A percentile compares a stretch with the other conserved stretches of the same genome.
These are phyloP conservation scores for Labeo catla DNA, from an alignment of 2,113 vertebrate genomes.

Conservation along the genomic window DNA sequence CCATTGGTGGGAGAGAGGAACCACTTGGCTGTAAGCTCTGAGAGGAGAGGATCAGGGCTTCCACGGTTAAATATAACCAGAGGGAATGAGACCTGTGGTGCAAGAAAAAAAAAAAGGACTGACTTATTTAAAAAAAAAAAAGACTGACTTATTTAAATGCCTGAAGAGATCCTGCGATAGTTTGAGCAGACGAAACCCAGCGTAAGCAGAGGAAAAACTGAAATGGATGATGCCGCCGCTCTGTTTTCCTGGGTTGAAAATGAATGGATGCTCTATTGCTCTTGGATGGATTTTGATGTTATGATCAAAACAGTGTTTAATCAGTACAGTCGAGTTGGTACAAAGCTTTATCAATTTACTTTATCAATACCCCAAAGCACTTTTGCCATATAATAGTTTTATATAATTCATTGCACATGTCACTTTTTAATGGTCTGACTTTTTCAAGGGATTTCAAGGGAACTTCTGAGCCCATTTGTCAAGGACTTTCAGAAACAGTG, in stretches of 20 bases:
- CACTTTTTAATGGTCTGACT: constrained; percentile 20
- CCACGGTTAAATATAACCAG: constrained; percentile 58
- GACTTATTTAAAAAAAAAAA: constrained; percentile 88
- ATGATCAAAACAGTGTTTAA: constrained; percentile 11
- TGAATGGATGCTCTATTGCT: not conserved
- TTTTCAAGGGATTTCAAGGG: constrained; percentile 1
- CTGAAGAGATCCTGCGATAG: constrained; percentile 85
- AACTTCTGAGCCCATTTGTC: constrained; percentile 1
- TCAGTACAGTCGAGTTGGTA: not conserved
- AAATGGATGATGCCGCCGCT: not conserved
- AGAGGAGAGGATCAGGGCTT: constrained; percentile 64
- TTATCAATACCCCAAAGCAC: not conserved
- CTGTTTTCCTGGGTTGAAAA: constrained; percentile 7
- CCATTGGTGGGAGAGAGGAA: constrained; percentile 62
- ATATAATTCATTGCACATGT: constrained; percentile 17
- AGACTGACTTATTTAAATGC: constrained; percentile 88
- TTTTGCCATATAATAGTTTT: constrained; percentile 1
- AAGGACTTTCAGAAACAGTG: not conserved
- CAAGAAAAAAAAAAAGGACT: constrained; percentile 81
- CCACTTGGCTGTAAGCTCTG: constrained; percentile 61
- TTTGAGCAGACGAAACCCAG: constrained; percentile 79
- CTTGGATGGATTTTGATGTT: not conserved
- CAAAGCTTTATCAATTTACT: constrained; percentile 6
- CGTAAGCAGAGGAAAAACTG: not conserved
- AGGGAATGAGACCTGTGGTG: constrained; percentile 38